Conservation (phyloP, 2,888 invertebrate species). For the Matsumyia berberina region DNA sequence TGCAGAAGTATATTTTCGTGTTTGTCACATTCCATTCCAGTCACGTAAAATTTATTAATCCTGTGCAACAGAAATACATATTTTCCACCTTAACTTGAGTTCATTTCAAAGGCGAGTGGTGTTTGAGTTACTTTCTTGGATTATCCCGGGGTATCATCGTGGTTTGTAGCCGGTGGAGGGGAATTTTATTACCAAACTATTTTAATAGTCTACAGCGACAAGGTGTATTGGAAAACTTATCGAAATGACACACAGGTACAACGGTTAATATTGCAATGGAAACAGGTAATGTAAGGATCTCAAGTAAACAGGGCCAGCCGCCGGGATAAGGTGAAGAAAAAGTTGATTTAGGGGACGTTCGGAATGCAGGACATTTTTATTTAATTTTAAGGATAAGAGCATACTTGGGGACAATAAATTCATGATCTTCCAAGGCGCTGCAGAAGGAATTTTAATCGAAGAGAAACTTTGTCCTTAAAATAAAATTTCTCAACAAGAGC, state of each 20-base stretch:
- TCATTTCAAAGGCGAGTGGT: conserved; percentile 34
- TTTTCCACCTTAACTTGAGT: conserved; percentile 35
- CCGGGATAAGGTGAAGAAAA: conserved; percentile 7
- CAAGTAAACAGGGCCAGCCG: conserved; percentile 15
- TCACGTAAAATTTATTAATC: conserved; percentile 68
- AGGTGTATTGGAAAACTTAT: conserved; percentile 55
- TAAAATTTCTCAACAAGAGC: neutral
- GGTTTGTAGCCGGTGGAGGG: conserved; percentile 3
- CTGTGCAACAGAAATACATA: conserved; percentile 19
- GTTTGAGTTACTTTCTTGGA: conserved; percentile 36
- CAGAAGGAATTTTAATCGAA: conserved; percentile 54
- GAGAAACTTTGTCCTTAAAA: conserved; percentile 20
- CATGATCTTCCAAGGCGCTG: conserved; percentile 29
- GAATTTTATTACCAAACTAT: conserved; percentile 70
- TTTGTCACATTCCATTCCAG: conserved; percentile 21
- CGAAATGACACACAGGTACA: conserved; percentile 45
- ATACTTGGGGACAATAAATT: conserved; percentile 64
- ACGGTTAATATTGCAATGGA: conserved; percentile 49
- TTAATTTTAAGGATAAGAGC: conserved; percentile 62
- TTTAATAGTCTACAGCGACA: conserved; percentile 62
- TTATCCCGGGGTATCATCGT: conserved; percentile 50
- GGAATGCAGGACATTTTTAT: conserved; percentile 65
- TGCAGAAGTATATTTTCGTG: conserved; percentile 21
- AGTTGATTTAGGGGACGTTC: conserved; percentile 50
- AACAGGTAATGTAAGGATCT: conserved; percentile 37